phyloP scores from a whole-genome alignment of 2,113 vertebrate genomes.

The Peromyscus leucopus region DNA sequence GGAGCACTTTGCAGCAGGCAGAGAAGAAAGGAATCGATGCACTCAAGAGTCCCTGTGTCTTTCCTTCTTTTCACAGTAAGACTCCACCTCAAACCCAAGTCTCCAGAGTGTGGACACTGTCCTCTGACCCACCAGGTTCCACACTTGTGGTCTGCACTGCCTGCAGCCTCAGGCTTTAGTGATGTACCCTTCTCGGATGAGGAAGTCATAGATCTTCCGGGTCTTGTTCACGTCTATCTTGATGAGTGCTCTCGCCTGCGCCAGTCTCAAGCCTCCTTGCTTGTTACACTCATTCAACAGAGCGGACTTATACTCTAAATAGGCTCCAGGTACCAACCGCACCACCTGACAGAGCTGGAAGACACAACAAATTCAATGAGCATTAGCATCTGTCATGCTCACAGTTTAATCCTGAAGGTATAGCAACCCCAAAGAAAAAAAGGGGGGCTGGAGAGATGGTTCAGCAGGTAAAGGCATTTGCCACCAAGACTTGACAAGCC shows the following conservation, averaged over 20 bases:
- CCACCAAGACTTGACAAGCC: not conserved
- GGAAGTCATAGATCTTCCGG: slow-evolving; percentile 99
- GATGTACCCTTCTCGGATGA: slow-evolving; percentile 98
- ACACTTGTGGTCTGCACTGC: slow-evolving; percentile 65
- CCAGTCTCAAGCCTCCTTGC: slow-evolving; percentile 96
- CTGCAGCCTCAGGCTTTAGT: slow-evolving; percentile 91
- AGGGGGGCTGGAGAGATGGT: not conserved
- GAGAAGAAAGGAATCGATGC: slow-evolving; percentile 72
- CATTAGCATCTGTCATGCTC: slow-evolving; percentile 69
- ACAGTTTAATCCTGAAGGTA: slow-evolving; percentile 65
- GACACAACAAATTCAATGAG: slow-evolving; percentile 84
- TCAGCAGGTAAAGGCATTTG: not conserved
- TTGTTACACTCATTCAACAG: slow-evolving; percentile 96
- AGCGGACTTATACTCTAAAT: slow-evolving; percentile 98
- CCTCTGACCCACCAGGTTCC: slow-evolving; percentile 76
- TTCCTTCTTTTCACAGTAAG: slow-evolving; percentile 69
- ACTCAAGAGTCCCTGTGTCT: slow-evolving; percentile 72
- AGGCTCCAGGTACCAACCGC: slow-evolving; percentile 97
- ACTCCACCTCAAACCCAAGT: slow-evolving; percentile 52
- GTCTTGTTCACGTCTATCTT: slow-evolving; percentile 99
- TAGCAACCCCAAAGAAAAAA: slow-evolving; percentile 49
- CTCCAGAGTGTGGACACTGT: slow-evolving; percentile 55
- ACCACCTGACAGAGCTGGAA: slow-evolving; percentile 98
- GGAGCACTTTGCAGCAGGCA: slow-evolving; percentile 63
- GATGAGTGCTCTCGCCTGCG: slow-evolving; percentile 97